Conservation (phyloP, 2,797 vertebrate genomes). For the Chelon labrosus region DNA sequence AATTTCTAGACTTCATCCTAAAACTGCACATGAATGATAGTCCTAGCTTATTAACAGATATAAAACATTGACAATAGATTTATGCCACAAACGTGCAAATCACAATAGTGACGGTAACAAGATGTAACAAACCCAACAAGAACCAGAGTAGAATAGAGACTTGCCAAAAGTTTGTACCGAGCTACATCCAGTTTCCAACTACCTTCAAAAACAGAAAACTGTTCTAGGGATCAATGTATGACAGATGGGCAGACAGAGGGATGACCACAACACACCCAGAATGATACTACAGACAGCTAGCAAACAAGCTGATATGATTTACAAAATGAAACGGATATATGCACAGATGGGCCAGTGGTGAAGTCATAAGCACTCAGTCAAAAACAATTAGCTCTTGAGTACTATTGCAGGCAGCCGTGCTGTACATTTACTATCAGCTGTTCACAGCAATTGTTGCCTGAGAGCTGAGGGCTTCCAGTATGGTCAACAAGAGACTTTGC, state of each 20-base stretch:
- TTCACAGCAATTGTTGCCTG: slow-evolving; percentile 7
- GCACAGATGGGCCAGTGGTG: slow-evolving; percentile 47
- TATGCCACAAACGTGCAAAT: no score
- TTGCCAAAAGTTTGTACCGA: slow-evolving; percentile 10
- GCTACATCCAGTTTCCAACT: slow-evolving; percentile 9
- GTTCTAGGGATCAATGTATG: slow-evolving; percentile 14
- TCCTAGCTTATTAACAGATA: no score
- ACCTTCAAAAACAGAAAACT: neutral
- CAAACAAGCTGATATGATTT: slow-evolving; percentile 27
- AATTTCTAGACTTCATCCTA: no score
- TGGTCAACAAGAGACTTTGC: slow-evolving; percentile 28
- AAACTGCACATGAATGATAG: no score
- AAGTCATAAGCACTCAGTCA: slow-evolving; percentile 31
- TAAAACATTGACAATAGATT: no score
- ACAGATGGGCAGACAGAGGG: slow-evolving; percentile 28
- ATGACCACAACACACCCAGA: slow-evolving; percentile 8
- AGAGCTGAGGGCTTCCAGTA: slow-evolving; percentile 11
- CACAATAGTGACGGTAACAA: slow-evolving; percentile 6
- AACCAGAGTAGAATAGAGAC: slow-evolving; percentile 2
- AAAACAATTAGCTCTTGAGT: slow-evolving; percentile 19
- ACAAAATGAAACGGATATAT: slow-evolving; percentile 26
- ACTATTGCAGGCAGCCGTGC: slow-evolving; percentile 5
- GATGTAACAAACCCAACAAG: slow-evolving; percentile 1
- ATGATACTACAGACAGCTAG: neutral
- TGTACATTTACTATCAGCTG: slow-evolving; percentile 25